Conservation (phyloP, 2,888 invertebrate genomes). For the Epinotia bilunana region DNA sequence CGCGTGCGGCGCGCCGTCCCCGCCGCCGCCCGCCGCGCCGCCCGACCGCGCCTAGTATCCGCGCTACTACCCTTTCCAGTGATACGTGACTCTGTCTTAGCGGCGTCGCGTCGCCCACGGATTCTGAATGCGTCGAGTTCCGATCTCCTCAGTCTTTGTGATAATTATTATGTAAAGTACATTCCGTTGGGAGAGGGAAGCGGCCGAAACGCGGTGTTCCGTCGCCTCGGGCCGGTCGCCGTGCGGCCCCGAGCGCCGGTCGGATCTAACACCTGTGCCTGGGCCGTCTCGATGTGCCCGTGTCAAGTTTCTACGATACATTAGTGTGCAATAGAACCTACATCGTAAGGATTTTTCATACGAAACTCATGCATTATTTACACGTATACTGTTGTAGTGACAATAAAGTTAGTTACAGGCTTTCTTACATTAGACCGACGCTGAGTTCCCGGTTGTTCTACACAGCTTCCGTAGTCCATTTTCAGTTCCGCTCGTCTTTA, state of each 20-base stretch:
- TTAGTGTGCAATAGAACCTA: conserved; percentile 59
- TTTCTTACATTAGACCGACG: conserved; percentile 46
- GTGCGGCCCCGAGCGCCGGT: conserved; percentile 47
- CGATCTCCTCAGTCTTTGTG: conserved; percentile 77
- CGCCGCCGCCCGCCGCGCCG: conserved; percentile 58
- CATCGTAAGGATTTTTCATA: conserved; percentile 52
- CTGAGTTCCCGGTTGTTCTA: conserved; percentile 43
- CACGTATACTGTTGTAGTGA: conserved; percentile 75
- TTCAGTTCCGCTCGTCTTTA: conserved; percentile 51
- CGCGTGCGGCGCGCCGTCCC: conserved; percentile 48
- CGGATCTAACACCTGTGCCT: conserved; percentile 49
- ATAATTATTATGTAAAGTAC: conserved; percentile 79
- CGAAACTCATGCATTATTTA: conserved; percentile 55
- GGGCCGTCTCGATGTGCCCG: conserved; percentile 43
- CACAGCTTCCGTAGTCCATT: conserved; percentile 39
- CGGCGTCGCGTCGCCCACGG: conserved; percentile 48
- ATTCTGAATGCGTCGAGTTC: conserved; percentile 51
- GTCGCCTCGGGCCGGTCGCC: conserved; percentile 23
- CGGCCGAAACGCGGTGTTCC: conserved; percentile 24
- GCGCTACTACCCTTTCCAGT: conserved; percentile 49
- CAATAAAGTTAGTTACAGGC: conserved; percentile 71
- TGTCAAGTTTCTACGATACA: conserved; percentile 43
- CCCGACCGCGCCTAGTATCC: conserved; percentile 63
- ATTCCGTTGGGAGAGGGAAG: conserved; percentile 65
- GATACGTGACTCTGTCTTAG: conserved; percentile 50